Base-by-base conservation (phyloP, 2,797 vertebrate genomes). In the Serranus cabrilla region DNA sequence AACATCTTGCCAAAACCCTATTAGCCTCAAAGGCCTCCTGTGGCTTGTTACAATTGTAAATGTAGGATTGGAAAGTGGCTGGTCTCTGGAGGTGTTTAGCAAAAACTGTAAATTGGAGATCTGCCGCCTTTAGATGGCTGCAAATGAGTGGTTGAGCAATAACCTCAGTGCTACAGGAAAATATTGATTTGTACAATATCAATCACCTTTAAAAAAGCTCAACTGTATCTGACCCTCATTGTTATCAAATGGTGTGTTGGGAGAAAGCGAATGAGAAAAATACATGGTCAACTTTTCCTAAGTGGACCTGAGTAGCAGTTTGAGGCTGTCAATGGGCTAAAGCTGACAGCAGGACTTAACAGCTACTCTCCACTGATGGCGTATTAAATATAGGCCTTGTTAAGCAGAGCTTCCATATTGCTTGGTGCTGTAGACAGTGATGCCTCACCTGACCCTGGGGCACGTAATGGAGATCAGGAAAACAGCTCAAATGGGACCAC, bases 271-370 rank as follows among this genome's bases (percentile, higher is more conserved):
- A 54, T 12, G 10, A 51, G n/a, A 45, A 57, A 55, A 37, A 42
- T 7, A 45, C 1, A 7, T 25, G 5, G 21, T 8, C 45, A 21
- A 27, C 27, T 31, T 51, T 61, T 17, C 13, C 21, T 1, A 27
- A 27, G 23, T 51, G 47, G 50, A 31, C n/a, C 21, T 47, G 17
- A 73, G 23, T 8, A 54, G 51, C 66, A 74, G 42, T 58, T 60
- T 42, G 18, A 59, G 27, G 55, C 21, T 7, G 1, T 63, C 39
- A 37, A 63, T 45, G 27, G 45, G 43, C 46, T 67, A 34, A 49
- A 56, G 79, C 61, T 72, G 77, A 66, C 81, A 74, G 71, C 13
- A 1, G 65, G 76, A 79, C 76, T 71, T 81, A 62, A 76, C 75
- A 78, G 66, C 42, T 47, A 47, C 56, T 69, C 17, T 1, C 25